Base-by-base conservation (phyloP, 1,140 invertebrate genomes). In the Cydia amplana region DNA sequence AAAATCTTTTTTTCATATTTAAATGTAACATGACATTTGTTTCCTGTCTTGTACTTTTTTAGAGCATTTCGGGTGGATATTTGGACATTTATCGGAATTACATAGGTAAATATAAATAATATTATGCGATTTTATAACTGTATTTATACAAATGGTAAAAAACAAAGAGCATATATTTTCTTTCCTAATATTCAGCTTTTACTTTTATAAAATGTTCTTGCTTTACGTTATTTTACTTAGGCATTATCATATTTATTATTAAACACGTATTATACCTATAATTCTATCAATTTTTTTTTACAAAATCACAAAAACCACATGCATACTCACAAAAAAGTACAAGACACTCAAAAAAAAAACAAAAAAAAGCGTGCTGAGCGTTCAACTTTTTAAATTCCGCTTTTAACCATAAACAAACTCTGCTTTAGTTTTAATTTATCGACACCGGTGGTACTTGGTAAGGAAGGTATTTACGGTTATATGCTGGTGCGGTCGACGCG, bases 401-500 rank as follows among this genome's bases (percentile, higher is more conserved):
- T 70, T 77, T 77, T 77, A 77, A 67, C 49, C 65, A 73, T 67
- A 70, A 73, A 77, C 73, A 51, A 70, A 7, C 14, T 46, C 74
- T 63, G 63, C 74, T 76, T 85, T 84, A 76, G 72, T 81, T 84
- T 74, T 73, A 73, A 77, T 73, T 82, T 78, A 79, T 43, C 32
- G 28, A 40, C 65, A 70, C 65, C 32, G 16, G 64, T 65, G 65
- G 16, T n/a, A n/a, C n/a, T n/a, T n/a, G n/a, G n/a, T 80, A 80
- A 74, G 81, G 80, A 81, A 78, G 77, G 79, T 82, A 72, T 81
- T 79, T 81, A 74, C 78, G 78, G 78, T 70, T 77, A 25, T 64
- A 74, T 55, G 72, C 80, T 76, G 70, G 81, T 82, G 75, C 75
- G 84, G 77, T 77, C 82, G 81, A 75, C 87, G 85, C 84, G 87